phyloP scores from a whole-genome alignment of 2,113 vertebrate genomes.

The Gorsachius goisagi region DNA sequence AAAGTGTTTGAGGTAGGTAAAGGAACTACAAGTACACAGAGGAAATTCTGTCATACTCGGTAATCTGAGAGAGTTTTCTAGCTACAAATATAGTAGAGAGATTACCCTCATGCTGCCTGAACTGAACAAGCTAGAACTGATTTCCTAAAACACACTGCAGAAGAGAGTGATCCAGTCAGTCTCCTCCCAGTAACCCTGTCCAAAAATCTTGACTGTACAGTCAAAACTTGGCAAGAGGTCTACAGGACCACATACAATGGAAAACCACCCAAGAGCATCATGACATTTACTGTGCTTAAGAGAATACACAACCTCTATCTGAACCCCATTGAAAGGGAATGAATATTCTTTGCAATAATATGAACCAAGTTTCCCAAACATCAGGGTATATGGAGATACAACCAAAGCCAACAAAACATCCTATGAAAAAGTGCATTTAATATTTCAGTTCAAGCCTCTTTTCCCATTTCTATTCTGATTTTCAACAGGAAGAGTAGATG shows the following conservation, averaged over 20 bases:
- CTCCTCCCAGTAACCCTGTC: conserved; percentile 16
- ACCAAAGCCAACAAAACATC: conserved; percentile 52
- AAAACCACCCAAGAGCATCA: conserved; percentile 61
- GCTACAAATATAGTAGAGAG: not conserved
- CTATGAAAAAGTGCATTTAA: not conserved
- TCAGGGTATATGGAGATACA: not conserved
- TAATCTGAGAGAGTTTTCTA: conserved; percentile 24
- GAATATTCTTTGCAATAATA: conserved; percentile 59
- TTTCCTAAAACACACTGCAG: conserved; percentile 4
- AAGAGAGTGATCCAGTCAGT: conserved; percentile 16
- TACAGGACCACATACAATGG: conserved; percentile 54
- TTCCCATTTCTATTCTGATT: not conserved
- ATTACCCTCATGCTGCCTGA: not conserved
- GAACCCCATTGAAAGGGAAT: conserved; percentile 59
- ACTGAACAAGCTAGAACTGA: not conserved
- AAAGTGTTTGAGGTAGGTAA: not conserved
- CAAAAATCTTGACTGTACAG: conserved; percentile 48
- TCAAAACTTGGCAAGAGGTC: conserved; percentile 64
- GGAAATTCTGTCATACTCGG: not conserved
- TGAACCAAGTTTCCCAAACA: conserved; percentile 52
- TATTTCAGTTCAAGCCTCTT: not conserved
- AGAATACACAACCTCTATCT: conserved; percentile 64
- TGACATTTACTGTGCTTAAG: conserved; percentile 71
- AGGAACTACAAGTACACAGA: not conserved
- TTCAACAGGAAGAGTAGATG: not conserved